Evolutionary conservation across 2,797 vertebrate species (phyloP).

Genomic region (Propithecus deckenii): DNA sequence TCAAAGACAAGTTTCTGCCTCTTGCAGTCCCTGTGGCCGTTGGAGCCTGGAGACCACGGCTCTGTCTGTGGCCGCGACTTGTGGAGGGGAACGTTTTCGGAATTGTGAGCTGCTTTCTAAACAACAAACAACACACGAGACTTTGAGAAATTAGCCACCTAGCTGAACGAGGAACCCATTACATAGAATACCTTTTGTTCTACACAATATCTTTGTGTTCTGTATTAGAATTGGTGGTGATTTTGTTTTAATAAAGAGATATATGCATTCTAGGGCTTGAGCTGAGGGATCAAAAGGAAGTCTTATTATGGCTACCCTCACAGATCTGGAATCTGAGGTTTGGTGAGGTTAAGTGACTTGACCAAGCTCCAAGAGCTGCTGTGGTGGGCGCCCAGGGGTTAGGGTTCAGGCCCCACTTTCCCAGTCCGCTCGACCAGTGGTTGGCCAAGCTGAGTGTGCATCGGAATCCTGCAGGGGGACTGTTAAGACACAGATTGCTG

Average conservation of each 20-base stretch:
- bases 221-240: slow-evolving; percentile 13
- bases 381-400: no score
- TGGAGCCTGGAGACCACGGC: slow-evolving; percentile 83
- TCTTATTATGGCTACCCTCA: no score
- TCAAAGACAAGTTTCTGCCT: slow-evolving; percentile 87
- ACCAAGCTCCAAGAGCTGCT: no score
- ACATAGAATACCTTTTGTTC: not conserved
- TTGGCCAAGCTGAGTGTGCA: not conserved
- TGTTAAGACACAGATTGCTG: not conserved
- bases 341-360: not conserved
- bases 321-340: not conserved
- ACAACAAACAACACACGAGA: slow-evolving; percentile 76
- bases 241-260: slow-evolving; percentile 29
- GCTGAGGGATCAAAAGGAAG: not conserved
- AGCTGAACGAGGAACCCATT: not conserved
- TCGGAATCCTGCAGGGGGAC: not conserved
- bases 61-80: slow-evolving; percentile 84
- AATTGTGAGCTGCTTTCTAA: slow-evolving; percentile 85
- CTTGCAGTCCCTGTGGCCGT: slow-evolving; percentile 84
- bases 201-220: not conserved
- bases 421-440: not conserved
- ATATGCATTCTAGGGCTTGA: not conserved
- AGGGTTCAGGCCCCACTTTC: not conserved
- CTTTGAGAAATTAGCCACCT: slow-evolving; percentile 67
- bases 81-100: slow-evolving; percentile 82